Evolutionary conservation across 2,888 invertebrate species (phyloP), one percentile per base, ranked within the genome.

Genomic region (Drosophila helvetica): DNA sequence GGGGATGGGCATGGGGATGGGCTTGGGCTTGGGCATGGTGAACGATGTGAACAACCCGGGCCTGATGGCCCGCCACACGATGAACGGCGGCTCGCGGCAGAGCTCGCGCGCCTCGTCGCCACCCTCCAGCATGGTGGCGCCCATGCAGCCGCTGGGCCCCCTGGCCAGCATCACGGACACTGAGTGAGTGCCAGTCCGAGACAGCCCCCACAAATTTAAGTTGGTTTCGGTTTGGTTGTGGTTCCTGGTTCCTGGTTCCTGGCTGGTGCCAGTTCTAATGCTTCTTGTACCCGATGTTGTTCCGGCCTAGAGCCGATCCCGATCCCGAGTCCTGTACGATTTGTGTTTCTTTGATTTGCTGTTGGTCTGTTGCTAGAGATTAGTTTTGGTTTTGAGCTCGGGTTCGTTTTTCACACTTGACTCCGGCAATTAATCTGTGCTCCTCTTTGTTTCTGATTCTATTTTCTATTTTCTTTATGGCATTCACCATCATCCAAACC

Each of bases 81-180:
- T 90, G 19, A 89, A 88, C 47, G 90, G 89, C 10, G 79, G 82
- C 19, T 91, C 91, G 2, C 77, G 92, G 42, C 91, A 92, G 75
- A 86, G 91, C 48, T 92, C 91, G n/a, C 83, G 92, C n/a, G 85
- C 89, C 58, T 90, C 90, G 27, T 90, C 92, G 38, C 89, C 92
- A 51, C 90, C 94, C 90, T 87, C 92, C 90, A 93, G 80, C 91
- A 93, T 86, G 93, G 93, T 89, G 88, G 93, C 93, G 65, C 93
- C 93, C 56, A 91, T 92, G 88, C 94, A 92, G 74, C 93, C 94
- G 81, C 92, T 93, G 69, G 94, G 94, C 74, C 94, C 94, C 22
- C 90, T 94, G 56, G 93, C 94, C 46, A 94, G 94, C 84, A 94
- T 94, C 92, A 94, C 94, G 30, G 94, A 94, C 90, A 94, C 94